Percentiles rank a stretch among this genome's conserved stretches.
These are phyloP conservation scores for Cherax quadricarinatus DNA, from an alignment of 1,140 invertebrate genomes.

Conservation along the genomic window DNA sequence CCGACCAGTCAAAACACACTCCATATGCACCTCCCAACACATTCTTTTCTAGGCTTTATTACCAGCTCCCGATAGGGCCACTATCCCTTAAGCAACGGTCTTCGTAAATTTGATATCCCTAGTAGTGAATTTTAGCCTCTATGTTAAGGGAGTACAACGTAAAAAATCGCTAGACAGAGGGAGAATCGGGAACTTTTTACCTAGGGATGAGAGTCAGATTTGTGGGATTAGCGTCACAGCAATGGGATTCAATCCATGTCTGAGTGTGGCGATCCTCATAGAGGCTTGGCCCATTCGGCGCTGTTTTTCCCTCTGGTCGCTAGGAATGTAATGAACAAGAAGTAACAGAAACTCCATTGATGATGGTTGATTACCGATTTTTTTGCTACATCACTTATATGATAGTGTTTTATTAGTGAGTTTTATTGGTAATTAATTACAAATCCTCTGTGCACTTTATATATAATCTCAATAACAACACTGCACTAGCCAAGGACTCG, in stretches of 20 bases:
- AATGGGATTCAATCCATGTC: slow-evolving; percentile 50
- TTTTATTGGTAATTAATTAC: too few species aligned
- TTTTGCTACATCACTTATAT: too few species aligned
- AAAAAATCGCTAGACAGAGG: neutral
- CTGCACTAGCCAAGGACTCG: too few species aligned
- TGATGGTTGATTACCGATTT: too few species aligned
- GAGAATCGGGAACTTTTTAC: slow-evolving; percentile 40
- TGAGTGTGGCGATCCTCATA: slow-evolving; percentile 26
- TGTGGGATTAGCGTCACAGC: slow-evolving; percentile 52
- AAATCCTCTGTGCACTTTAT: too few species aligned
- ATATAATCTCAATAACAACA: too few species aligned
- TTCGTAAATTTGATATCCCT: neutral
- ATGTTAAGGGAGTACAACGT: neutral
- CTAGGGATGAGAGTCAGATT: slow-evolving; percentile 53
- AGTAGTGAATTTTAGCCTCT: neutral
- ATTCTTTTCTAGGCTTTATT: neutral
- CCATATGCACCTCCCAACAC: slow-evolving; percentile 28
- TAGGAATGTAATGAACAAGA: neutral
- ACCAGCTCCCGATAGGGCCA: neutral
- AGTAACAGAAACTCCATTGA: neutral
- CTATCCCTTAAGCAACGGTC: neutral
- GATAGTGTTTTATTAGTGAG: too few species aligned
- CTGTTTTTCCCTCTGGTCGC: neutral
- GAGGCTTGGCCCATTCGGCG: neutral
- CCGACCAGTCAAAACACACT: slow-evolving; percentile 48